Conservation (phyloP, 2,888 invertebrate species). For the Sipunculus nudus region DNA sequence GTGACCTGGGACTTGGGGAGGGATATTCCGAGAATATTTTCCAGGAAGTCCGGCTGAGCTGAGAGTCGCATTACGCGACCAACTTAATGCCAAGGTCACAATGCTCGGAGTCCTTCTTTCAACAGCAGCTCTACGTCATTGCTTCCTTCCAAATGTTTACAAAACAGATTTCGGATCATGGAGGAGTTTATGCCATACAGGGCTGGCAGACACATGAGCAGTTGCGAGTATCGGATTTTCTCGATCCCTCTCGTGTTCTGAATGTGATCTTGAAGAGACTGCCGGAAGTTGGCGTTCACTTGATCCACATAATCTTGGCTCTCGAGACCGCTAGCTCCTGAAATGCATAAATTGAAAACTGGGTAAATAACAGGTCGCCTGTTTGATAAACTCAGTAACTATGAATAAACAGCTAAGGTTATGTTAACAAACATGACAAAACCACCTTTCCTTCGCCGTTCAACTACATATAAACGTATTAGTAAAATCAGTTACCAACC, state of each 20-base stretch:
- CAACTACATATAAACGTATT: no score
- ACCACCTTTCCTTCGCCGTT: no score
- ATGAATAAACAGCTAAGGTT: no score
- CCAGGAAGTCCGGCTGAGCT: no score
- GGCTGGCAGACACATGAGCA: slow-evolving; percentile 59
- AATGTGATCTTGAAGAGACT: slow-evolving; percentile 58
- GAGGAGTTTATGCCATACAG: slow-evolving; percentile 59
- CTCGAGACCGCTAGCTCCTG: slow-evolving; percentile 54
- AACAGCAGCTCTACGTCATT: slow-evolving; percentile 57
- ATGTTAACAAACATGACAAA: no score
- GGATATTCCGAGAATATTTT: no score
- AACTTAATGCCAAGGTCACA: slow-evolving; percentile 34
- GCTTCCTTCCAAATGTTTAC: slow-evolving; percentile 53
- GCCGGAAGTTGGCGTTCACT: slow-evolving; percentile 55
- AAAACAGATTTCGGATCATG: slow-evolving; percentile 61
- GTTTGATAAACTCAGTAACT: no score
- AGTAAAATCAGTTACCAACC: no score
- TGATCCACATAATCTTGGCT: slow-evolving; percentile 49
- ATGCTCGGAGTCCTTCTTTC: slow-evolving; percentile 54
- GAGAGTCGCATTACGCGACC: no score
- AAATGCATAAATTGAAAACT: no score
- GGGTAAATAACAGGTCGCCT: no score
- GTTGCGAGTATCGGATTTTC: slow-evolving; percentile 59
- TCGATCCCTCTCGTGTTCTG: slow-evolving; percentile 49
- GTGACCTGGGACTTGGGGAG: no score